Evolutionary conservation across 2,113 vertebrate genomes (phyloP).

Genomic region (Condylura cristata): DNA sequence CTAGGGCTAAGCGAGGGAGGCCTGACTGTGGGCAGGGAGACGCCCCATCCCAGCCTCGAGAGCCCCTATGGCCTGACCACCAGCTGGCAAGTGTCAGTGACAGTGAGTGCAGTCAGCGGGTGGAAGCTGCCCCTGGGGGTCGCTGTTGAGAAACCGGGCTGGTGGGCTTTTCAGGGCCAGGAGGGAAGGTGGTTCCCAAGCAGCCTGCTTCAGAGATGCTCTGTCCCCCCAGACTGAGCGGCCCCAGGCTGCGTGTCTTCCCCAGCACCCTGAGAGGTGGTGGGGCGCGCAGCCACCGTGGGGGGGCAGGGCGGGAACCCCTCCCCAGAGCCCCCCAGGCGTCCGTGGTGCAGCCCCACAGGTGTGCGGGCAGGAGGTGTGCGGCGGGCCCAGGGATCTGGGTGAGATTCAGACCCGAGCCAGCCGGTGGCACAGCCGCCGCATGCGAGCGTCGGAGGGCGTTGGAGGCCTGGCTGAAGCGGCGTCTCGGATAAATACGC

Average conservation of each 20-base stretch:
- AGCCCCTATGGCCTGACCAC: rapidly evolving
- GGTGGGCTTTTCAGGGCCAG: background rate
- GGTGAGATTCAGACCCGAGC: background rate
- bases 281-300: too few species aligned
- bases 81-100: too few species aligned
- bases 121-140: background rate
- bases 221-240: background rate
- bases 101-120: rapidly evolving
- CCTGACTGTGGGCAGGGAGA: background rate
- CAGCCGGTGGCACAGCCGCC: rapidly evolving
- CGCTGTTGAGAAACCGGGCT: background rate
- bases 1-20: background rate
- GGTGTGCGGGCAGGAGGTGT: background rate
- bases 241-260: background rate
- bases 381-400: background rate
- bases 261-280: background rate
- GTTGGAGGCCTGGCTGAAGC: background rate
- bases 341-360: rapidly evolving
- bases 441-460: background rate
- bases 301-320: too few species aligned
- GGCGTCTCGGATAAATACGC: background rate
- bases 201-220: background rate
- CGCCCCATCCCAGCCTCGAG: background rate
- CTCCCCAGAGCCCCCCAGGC: background rate
- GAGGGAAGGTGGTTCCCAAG: rapidly evolving